phyloP scores from a whole-genome alignment of 2,113 vertebrate species.

The Ptychochromis oligacanthus region DNA sequence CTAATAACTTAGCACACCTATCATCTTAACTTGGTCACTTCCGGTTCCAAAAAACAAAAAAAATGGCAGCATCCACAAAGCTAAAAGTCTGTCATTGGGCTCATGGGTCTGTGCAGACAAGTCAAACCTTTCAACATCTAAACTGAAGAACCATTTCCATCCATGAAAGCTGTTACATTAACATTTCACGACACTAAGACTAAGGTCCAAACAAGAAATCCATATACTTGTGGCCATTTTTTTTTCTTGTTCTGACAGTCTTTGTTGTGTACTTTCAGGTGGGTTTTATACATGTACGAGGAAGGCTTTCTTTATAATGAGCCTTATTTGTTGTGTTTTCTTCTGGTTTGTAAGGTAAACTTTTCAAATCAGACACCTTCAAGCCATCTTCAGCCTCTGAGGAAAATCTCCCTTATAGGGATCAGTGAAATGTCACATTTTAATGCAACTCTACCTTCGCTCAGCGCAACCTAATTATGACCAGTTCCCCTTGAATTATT shows the following conservation, averaged over 20 bases:
- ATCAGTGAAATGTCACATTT: not conserved
- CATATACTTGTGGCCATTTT: not conserved
- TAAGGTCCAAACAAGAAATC: not conserved
- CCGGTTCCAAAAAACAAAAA: not conserved
- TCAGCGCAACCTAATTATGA: constrained; percentile 20
- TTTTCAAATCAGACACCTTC: not conserved
- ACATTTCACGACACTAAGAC: no score
- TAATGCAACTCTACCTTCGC: not conserved
- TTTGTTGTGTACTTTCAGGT: not conserved
- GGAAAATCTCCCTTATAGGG: not conserved
- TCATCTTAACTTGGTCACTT: not conserved
- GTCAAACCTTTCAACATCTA: no score
- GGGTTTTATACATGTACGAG: not conserved
- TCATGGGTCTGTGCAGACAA: no score
- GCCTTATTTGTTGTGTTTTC: not conserved
- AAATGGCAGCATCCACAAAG: not conserved
- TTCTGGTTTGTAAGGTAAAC: not conserved
- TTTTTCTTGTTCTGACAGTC: not conserved
- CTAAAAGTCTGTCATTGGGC: not conserved
- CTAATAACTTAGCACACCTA: not conserved
- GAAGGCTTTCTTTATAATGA: not conserved
- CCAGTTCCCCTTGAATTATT: not conserved
- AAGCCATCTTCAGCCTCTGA: not conserved
- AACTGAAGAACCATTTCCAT: no score
- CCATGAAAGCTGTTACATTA: no score